Conservation (phyloP, 1,140 invertebrate genomes). For the Trachymyrmex cornetzi region DNA sequence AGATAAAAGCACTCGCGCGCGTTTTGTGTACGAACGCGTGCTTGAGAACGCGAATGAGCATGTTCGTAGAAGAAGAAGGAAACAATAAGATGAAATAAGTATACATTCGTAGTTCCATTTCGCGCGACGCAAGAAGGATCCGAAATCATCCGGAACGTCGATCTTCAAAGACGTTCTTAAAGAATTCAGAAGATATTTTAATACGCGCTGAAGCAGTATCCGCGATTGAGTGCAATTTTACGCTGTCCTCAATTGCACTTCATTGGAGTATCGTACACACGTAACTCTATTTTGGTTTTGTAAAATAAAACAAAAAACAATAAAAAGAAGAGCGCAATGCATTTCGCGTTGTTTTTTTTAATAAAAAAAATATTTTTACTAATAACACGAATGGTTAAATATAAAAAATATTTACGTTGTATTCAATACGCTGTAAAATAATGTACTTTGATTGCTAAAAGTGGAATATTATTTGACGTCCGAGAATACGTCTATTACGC, state of each 20-base stretch:
- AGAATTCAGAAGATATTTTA: not conserved
- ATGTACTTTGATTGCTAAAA: not conserved
- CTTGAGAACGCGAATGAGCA: conserved; percentile 17
- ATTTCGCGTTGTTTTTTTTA: not conserved
- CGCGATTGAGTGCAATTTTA: not conserved
- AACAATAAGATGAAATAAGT: conserved; percentile 33
- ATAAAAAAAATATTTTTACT: not conserved
- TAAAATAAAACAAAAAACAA: not conserved
- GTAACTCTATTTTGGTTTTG: not conserved
- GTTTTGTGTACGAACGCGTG: conserved; percentile 52
- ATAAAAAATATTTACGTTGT: not conserved
- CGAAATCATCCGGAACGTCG: conserved; percentile 5
- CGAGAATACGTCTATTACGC: not conserved
- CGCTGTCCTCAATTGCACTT: not conserved
- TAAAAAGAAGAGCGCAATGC: not conserved
- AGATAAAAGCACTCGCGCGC: conserved; percentile 37
- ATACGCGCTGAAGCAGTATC: not conserved
- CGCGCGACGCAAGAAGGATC: not conserved
- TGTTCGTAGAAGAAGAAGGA: not conserved
- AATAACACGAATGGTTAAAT: not conserved
- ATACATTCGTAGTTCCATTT: conserved; percentile 8
- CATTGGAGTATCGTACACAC: not conserved
- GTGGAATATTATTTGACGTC: not conserved
- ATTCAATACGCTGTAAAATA: not conserved
- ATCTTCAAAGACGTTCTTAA: not conserved